phyloP scores from a whole-genome alignment of 1,140 invertebrate species.

The Polypedilum pembai region DNA sequence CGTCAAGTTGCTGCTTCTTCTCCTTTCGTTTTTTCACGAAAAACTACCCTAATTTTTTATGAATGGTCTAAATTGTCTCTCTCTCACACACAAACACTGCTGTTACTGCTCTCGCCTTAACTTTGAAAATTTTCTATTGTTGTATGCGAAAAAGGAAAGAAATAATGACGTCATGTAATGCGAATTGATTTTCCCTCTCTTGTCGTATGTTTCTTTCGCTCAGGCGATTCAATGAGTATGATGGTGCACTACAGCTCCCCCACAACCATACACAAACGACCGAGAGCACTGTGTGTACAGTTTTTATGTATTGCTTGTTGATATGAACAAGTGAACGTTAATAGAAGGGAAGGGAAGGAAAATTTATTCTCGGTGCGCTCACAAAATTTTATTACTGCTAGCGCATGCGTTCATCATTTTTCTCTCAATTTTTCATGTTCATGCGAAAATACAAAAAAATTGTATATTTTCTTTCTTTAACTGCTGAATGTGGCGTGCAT shows the following conservation, averaged over 20 bases:
- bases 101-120: slow-evolving; percentile 16
- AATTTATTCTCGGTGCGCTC: neutral
- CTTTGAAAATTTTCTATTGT: neutral
- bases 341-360: neutral
- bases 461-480: neutral
- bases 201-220: neutral
- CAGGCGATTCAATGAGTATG: neutral
- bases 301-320: slow-evolving; percentile 24
- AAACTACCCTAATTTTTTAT: slow-evolving; percentile 19
- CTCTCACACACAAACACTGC: neutral
- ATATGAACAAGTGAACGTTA: neutral
- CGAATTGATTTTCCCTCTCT: slow-evolving; percentile 16
- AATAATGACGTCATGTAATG: slow-evolving; percentile 10
- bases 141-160: slow-evolving; percentile 2
- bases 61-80: neutral
- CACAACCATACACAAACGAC: neutral
- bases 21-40: neutral
- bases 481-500: neutral
- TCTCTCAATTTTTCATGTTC: neutral
- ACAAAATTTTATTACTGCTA: neutral
- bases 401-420: neutral
- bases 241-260: neutral
- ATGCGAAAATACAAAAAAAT: neutral
- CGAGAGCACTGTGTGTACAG: neutral
- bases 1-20: neutral